Conservation (phyloP, 2,797 vertebrate species). For the Labroides dimidiatus region DNA sequence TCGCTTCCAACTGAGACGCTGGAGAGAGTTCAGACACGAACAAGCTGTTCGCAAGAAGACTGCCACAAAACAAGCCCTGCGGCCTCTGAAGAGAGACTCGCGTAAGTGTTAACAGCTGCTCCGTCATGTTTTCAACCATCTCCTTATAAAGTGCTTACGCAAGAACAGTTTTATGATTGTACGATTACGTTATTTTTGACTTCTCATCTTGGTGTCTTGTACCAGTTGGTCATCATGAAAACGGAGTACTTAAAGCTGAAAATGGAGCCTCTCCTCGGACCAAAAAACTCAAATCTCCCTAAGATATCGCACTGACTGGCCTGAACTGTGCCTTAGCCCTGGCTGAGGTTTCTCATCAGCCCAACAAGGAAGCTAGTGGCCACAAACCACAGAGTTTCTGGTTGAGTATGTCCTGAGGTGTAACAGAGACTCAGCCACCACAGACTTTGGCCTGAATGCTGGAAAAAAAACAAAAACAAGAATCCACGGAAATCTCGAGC, state of each 20-base stretch:
- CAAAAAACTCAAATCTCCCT: conserved; percentile 96
- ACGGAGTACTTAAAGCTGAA: conserved; percentile 93
- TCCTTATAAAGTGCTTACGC: neutral
- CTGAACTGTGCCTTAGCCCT: conserved; percentile 58
- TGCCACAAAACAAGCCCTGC: conserved; percentile 82
- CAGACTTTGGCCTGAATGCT: conserved; percentile 75
- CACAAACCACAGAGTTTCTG: conserved; percentile 44
- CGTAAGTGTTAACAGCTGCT: conserved; percentile 78
- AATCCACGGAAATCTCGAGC: conserved; percentile 68
- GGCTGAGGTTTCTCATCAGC: conserved; percentile 63
- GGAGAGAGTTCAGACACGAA: conserved; percentile 92
- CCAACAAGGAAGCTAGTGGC: conserved; percentile 51
- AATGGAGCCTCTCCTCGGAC: conserved; percentile 93
- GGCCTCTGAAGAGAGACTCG: conserved; percentile 89
- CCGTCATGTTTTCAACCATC: neutral
- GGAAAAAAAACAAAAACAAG: conserved; percentile 64
- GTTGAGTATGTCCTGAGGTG: conserved; percentile 57
- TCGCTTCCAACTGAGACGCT: conserved; percentile 96
- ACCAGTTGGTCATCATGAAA: conserved; percentile 92
- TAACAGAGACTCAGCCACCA: conserved; percentile 56
- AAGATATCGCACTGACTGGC: conserved; percentile 69
- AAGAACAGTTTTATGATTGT: neutral
- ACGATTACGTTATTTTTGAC: conserved; percentile 7
- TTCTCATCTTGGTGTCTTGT: conserved; percentile 13
- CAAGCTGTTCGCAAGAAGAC: conserved; percentile 88